These are phyloP conservation scores for Aurelia aurita DNA, from an alignment of 30 jellyfish, hydroid and myxozoan genomes.

Conservation along the genomic window DNA sequence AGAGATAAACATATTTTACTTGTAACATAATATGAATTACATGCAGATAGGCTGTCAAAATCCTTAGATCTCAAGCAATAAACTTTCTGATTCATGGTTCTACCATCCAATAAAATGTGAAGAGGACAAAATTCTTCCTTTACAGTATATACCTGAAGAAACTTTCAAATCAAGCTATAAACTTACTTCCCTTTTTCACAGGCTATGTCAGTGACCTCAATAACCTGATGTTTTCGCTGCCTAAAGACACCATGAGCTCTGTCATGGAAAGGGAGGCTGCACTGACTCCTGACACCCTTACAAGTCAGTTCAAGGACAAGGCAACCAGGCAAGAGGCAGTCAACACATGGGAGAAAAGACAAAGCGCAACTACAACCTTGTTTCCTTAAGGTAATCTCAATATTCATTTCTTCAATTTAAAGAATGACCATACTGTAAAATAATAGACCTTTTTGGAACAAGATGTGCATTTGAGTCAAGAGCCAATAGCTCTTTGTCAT, in stretches of 20 bases:
- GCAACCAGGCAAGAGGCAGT: constrained; percentile 31
- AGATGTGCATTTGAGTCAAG: too few relatives aligned
- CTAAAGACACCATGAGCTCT: not conserved
- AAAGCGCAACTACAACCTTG: constrained; percentile 16
- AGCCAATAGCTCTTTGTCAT: too few relatives aligned
- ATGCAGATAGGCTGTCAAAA: too few relatives aligned
- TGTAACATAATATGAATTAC: too few relatives aligned
- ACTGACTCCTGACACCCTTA: constrained; percentile 25
- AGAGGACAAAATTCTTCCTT: too few relatives aligned
- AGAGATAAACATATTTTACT: too few relatives aligned
- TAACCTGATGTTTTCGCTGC: not conserved
- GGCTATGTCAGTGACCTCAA: constrained; percentile 37
- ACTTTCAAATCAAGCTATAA: constrained; percentile 19
- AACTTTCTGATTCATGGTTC: too few relatives aligned
- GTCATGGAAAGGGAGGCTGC: constrained; percentile 17
- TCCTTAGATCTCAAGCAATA: too few relatives aligned
- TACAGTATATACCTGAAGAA: not conserved
- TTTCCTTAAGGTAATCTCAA: constrained; percentile 35
- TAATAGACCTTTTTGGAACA: too few relatives aligned
- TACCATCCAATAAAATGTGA: too few relatives aligned
- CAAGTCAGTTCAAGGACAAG: constrained; percentile 32
- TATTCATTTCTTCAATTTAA: constrained; percentile 16
- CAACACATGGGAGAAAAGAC: constrained; percentile 21
- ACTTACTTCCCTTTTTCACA: constrained; percentile 26
- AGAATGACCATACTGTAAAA: constrained; percentile 15